These are phyloP conservation scores for Mobula birostris DNA, from an alignment of 2,113 vertebrate genomes.

Conservation along the genomic window DNA sequence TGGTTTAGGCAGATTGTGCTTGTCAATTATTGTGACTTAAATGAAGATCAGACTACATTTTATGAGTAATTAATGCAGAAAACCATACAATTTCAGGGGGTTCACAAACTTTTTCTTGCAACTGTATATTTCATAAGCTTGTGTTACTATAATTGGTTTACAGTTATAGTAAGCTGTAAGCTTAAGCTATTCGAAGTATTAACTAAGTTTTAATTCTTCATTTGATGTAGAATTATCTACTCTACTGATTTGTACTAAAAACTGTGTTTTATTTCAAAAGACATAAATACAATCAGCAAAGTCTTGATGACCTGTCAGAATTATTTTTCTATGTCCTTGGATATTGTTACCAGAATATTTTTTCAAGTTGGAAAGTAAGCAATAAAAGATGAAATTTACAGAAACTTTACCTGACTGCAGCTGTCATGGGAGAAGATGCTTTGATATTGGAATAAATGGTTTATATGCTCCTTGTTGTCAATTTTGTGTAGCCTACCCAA, in stretches of 20 bases:
- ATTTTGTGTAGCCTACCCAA: background rate
- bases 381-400: background rate
- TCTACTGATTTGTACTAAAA: background rate
- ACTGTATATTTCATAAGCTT: background rate
- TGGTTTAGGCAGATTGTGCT: too few species aligned
- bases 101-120: too few species aligned
- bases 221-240: background rate
- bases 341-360: background rate
- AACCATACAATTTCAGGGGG: too few species aligned
- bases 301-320: background rate
- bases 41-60: too few species aligned
- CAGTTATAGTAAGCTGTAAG: background rate
- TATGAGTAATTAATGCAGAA: too few species aligned
- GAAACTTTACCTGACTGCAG: background rate
- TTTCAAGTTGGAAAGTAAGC: background rate
- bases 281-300: background rate
- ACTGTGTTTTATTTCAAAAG: background rate
- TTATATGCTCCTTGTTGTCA: background rate
- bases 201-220: background rate
- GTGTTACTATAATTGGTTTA: background rate
- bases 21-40: too few species aligned
- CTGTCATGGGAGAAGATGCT: background rate
- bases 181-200: background rate
- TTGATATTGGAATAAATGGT: background rate
- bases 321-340: background rate